phyloP scores from a whole-genome alignment of 2,113 vertebrate species.

The Cebus imitator region DNA sequence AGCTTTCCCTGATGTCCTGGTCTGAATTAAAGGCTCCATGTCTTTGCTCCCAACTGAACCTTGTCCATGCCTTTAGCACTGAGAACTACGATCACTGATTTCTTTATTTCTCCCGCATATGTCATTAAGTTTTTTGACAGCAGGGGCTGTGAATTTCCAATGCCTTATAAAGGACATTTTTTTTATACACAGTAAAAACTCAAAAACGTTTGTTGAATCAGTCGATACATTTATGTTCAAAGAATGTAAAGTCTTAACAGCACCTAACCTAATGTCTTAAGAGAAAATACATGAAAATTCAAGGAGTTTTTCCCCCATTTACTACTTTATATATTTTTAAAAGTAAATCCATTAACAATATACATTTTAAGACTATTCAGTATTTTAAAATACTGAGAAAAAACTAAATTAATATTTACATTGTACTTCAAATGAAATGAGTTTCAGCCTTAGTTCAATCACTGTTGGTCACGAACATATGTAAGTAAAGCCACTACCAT shows the following conservation, averaged over 20 bases:
- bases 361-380: neutral
- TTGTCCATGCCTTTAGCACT: neutral
- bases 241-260: neutral
- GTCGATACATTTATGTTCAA: neutral
- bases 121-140: neutral
- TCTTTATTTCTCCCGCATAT: neutral
- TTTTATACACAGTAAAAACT: neutral
- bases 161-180: neutral
- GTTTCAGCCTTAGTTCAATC: neutral
- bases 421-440: constrained; percentile 22
- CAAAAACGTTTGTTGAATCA: neutral
- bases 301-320: neutral
- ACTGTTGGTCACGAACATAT: neutral
- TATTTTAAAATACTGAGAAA: constrained; percentile 21
- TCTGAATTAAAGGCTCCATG: neutral
- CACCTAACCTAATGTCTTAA: neutral
- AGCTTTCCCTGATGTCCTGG: neutral
- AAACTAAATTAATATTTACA: neutral
- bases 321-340: neutral
- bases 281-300: neutral
- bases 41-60: neutral
- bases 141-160: neutral
- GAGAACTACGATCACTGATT: neutral
- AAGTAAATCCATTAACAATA: constrained; percentile 24
- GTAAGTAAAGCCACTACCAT: neutral